Conservation (phyloP, 2,888 invertebrate species). For the Aromia moschata region DNA sequence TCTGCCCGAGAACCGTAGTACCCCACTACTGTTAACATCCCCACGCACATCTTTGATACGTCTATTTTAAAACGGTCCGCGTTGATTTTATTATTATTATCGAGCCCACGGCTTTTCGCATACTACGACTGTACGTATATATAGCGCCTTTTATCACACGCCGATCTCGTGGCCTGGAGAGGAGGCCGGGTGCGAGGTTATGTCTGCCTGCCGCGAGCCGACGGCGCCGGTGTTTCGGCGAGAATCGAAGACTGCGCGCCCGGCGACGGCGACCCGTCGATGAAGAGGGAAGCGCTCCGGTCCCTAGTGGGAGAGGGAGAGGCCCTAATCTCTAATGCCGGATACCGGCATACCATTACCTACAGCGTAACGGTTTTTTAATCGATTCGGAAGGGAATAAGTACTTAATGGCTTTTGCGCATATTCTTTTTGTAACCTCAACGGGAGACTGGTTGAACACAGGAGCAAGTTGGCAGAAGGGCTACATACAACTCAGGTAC, state of each 20-base stretch:
- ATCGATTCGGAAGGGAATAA: too few species aligned
- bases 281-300: too few species aligned
- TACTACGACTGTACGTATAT: background rate
- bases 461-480: too few species aligned
- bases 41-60: slow-evolving; percentile 27
- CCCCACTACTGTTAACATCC: slow-evolving; percentile 53
- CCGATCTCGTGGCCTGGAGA: slow-evolving; percentile 12
- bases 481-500: too few species aligned
- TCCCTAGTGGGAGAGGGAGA: too few species aligned
- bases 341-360: too few species aligned
- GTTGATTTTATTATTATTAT: slow-evolving; percentile 27
- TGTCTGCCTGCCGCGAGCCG: slow-evolving; percentile 1
- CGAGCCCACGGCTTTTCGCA: slow-evolving; percentile 18
- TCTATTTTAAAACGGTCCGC: slow-evolving; percentile 30
- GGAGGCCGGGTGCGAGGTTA: background rate
- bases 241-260: background rate
- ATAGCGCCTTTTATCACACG: slow-evolving; percentile 20
- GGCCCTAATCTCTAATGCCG: too few species aligned
- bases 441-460: too few species aligned
- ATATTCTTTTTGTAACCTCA: too few species aligned
- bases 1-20: slow-evolving; percentile 46
- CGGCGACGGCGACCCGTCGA: background rate
- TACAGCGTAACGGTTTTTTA: too few species aligned
- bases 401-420: too few species aligned
- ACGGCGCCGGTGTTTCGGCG: slow-evolving; percentile 12